Base-by-base conservation (phyloP, 2,888 invertebrate genomes). In the Plemyria rubiginata region DNA sequence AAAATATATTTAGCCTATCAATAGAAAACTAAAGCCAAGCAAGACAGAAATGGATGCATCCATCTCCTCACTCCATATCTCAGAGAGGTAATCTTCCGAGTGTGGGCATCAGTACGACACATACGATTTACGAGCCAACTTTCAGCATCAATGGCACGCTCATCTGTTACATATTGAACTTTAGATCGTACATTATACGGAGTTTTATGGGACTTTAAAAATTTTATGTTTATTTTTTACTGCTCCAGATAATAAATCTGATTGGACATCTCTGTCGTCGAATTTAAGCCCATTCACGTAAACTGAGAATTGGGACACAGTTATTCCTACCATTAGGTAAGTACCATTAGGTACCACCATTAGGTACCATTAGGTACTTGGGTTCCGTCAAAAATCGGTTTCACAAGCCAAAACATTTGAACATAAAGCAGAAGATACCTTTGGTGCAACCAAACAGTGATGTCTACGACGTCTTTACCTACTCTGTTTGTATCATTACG, bases 81-180 rank as follows among this genome's bases (percentile, higher is more conserved):
- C 58, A 36, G 13, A 36, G 16, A 64, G 60, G 65, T 66, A 62
- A 61, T 63, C 59, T 59, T 51, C 22, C 45, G 40, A 57, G 40
- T 52, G 65, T 62, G 61, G 64, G 55, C 70, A 73, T 71, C 70
- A 64, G 67, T 70, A 71, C 68, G 76, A 79, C 78, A 76, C 75
- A 74, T 73, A 71, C 66, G 75, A 82, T 84, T 83, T 85, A 83
- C 76, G 81, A 77, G 50, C 68, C 54, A 73, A 80, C 77, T 81
- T 77, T 74, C 76, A 73, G 65, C 62, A 61, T 66, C 71, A 69
- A 76, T 73, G 70, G 70, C 68, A 68, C 58, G 55, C 70, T 72
- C 81, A 76, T 76, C 71, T 77, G 78, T 78, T 79, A 73, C 75
- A 73, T 69, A 77, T 75, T 75, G 77, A 73, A 73, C 72, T 72